A percentile compares a stretch with the other conserved stretches of the same genome.
Conservation (phyloP, 2,888 invertebrate species). For the Xanthorhoe designata region DNA sequence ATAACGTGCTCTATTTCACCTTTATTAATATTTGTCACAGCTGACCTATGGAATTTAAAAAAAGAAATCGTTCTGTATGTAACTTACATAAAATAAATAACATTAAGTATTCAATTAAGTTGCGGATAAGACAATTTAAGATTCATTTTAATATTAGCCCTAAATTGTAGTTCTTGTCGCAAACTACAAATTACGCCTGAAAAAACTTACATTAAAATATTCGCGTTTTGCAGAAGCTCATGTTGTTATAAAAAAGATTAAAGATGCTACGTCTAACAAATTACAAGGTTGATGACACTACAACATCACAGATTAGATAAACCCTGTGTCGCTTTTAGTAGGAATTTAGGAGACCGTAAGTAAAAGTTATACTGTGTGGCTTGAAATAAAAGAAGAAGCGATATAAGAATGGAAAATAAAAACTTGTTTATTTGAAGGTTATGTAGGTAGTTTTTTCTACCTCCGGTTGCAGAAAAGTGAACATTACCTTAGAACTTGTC, state of each 20-base stretch:
- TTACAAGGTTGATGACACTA: constrained; percentile 54
- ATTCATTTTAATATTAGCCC: too few species aligned
- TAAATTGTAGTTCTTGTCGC: too few species aligned
- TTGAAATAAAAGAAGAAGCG: constrained; percentile 34
- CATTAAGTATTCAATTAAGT: too few species aligned
- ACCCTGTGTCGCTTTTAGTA: constrained; percentile 45
- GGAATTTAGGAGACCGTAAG: constrained; percentile 44
- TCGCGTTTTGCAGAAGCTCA: background rate
- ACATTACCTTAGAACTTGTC: too few species aligned
- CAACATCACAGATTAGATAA: constrained; percentile 52
- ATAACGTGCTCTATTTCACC: background rate
- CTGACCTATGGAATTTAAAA: too few species aligned
- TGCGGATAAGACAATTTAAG: too few species aligned
- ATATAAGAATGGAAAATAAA: background rate
- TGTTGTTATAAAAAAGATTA: background rate
- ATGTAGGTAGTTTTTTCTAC: too few species aligned
- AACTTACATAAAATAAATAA: too few species aligned
- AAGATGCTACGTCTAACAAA: constrained; percentile 29
- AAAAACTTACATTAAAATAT: background rate
- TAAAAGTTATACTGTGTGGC: constrained; percentile 43
- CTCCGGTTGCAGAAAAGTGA: too few species aligned
- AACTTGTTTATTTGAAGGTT: background rate
- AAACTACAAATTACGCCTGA: too few species aligned
- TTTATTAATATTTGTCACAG: too few species aligned
- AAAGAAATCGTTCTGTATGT: too few species aligned